Evolutionary conservation across 2,888 invertebrate species (phyloP).

Genomic region (Ectemnius lituratus): DNA sequence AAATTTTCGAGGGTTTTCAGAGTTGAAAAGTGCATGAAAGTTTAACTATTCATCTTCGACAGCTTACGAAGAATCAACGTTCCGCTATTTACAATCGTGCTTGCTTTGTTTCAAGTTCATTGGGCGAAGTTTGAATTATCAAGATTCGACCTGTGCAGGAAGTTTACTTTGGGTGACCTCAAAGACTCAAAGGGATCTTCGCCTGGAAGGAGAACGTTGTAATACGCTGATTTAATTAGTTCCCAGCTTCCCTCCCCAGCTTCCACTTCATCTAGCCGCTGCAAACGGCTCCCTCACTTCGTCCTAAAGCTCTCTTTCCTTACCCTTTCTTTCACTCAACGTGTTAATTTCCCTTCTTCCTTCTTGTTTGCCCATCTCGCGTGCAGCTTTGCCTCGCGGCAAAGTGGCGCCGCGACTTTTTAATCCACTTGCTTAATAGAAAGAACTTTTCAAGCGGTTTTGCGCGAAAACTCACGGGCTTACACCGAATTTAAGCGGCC

Average conservation of each 20-base stretch:
- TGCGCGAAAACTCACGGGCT: too few species aligned
- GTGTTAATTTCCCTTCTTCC: slow-evolving; percentile 21
- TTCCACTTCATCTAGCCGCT: neutral
- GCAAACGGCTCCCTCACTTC: neutral
- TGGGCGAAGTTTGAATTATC: slow-evolving; percentile 23
- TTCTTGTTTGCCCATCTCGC: slow-evolving; percentile 12
- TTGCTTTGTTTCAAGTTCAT: slow-evolving; percentile 1
- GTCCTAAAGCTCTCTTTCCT: slow-evolving; percentile 1
- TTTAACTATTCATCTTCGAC: too few species aligned
- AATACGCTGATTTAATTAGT: slow-evolving; percentile 28
- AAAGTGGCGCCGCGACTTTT: neutral
- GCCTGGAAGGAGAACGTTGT: slow-evolving; percentile 7
- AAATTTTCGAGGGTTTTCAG: too few species aligned
- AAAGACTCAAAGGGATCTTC: slow-evolving; percentile 17
- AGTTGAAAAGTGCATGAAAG: too few species aligned
- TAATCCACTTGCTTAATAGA: slow-evolving; percentile 7
- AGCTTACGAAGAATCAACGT: neutral
- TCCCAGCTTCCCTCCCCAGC: neutral
- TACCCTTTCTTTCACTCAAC: slow-evolving; percentile 11
- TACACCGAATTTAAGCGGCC: too few species aligned
- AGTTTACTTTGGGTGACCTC: slow-evolving; percentile 22
- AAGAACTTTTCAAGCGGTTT: neutral
- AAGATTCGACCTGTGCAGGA: slow-evolving; percentile 18
- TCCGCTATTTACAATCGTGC: neutral
- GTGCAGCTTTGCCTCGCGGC: neutral